These are phyloP conservation scores for Bubo scandiacus DNA, from an alignment of 2,113 vertebrate species.

Conservation along the genomic window DNA sequence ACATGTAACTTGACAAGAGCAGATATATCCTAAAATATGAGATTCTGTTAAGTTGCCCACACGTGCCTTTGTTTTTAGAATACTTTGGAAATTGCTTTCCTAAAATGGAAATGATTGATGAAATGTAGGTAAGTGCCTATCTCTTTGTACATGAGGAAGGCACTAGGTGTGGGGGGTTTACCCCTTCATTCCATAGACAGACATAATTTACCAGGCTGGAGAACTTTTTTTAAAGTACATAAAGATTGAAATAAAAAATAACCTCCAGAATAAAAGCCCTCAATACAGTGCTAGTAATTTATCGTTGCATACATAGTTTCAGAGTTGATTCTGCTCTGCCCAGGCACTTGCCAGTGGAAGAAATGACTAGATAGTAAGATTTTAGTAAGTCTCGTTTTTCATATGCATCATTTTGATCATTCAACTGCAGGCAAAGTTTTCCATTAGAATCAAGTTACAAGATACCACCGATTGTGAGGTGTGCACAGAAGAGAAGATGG, in stretches of 20 bases:
- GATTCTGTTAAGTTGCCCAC: background rate
- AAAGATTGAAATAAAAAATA: background rate
- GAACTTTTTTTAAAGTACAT: background rate
- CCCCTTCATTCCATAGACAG: background rate
- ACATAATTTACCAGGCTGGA: background rate
- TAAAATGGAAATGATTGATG: background rate
- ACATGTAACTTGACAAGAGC: background rate
- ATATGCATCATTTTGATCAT: rapidly evolving
- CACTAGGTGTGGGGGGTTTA: background rate
- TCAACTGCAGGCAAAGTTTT: background rate
- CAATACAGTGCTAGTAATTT: background rate
- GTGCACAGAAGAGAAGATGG: background rate
- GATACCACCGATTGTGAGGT: background rate
- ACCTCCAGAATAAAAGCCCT: background rate
- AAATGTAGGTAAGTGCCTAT: background rate
- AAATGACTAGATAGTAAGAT: background rate
- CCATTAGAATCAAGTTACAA: background rate
- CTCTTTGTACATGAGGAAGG: background rate
- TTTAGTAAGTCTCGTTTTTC: background rate
- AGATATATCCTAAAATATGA: background rate
- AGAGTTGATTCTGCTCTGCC: background rate
- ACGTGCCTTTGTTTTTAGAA: background rate
- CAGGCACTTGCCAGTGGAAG: background rate
- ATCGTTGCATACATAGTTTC: background rate
- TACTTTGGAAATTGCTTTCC: background rate